Base-by-base conservation (phyloP, 2,113 vertebrate genomes). In the Gulo gulo region DNA sequence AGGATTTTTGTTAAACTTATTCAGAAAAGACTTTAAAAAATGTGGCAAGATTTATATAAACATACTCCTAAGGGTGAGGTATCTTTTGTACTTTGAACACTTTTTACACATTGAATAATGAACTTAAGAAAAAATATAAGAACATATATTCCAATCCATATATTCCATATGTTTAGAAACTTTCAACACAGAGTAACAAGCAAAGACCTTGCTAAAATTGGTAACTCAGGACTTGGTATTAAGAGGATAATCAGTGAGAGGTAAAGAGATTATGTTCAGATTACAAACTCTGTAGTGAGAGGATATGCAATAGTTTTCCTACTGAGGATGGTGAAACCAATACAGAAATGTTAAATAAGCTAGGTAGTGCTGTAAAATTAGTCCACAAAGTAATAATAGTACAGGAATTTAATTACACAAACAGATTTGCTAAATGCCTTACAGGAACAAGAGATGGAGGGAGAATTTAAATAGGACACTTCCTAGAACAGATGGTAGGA, bases 361-460 rank as follows among this genome's bases (percentile, higher is more conserved):
- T 96, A 95, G 45, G 69, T 26, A 67, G 31, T 26, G 67, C 36
- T 94, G 20, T 97, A 95, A 97, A 97, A 97, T 97, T 97, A 97
- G 97, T 78, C 71, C 90, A 81, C 61, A 96, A 92, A 92, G 94
- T 97, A 96, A 97, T 96, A 93, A 98, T 96, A 94, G 85, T 83
- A 95, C 88, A 96, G 88, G 88, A 97, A 97, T 84, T 91, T 97
- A 97, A 97, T 97, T 97, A 96, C 91, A 97, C 90, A 97, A 98
- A 98, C 95, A 98, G 90, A 97, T 97, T 97, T 96, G 94, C 88
- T 96, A 97, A 95, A 96, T 97, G 97, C 76, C 95, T 97, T 96
- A 91, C 93, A 96, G 96, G 95, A 92, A 97, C 50, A 97, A 96
- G 91, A 96, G 47, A 14, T 94, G 14, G 86, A 85, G 47, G 59